A percentile compares a stretch with the other conserved stretches of the same genome.
Evolutionary conservation across 2,888 invertebrate species (phyloP).

Genomic region (Tenthredo livida): DNA sequence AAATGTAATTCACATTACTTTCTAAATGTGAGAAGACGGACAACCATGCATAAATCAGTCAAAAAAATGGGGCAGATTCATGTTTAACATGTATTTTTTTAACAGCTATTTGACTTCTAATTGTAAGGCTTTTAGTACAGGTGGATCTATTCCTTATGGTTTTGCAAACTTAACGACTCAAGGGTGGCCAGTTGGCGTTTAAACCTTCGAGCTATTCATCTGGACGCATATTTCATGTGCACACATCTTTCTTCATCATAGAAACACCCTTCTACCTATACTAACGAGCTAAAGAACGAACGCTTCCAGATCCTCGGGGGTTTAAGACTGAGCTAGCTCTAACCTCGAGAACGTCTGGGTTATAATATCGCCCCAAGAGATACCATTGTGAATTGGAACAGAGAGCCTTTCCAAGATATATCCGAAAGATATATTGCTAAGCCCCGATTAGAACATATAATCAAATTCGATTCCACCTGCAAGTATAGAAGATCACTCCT

Average conservation of each 20-base stretch:
- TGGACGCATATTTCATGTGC: not conserved
- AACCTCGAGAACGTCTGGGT: not conserved
- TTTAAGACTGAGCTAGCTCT: not conserved
- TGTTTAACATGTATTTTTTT: not conserved
- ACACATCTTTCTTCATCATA: not conserved
- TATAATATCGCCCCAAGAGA: slow-evolving; percentile 29
- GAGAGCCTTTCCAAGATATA: not conserved
- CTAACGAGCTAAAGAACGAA: slow-evolving; percentile 16
- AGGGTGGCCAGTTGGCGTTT: not conserved
- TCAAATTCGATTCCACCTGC: not conserved
- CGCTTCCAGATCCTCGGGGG: not conserved
- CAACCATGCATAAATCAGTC: not conserved
- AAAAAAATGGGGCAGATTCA: not conserved
- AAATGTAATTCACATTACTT: not conserved
- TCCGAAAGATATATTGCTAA: not conserved
- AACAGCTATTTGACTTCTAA: not conserved
- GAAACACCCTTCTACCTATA: not conserved
- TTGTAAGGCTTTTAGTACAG: not conserved
- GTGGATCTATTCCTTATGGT: not conserved
- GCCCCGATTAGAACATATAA: slow-evolving; percentile 12
- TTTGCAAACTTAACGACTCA: not conserved
- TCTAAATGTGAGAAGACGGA: not conserved
- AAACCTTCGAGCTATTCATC: not conserved
- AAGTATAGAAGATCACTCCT: not conserved
- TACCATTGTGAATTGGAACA: slow-evolving; percentile 1